Percentiles rank a stretch among this genome's conserved stretches.
These are phyloP conservation scores for Platygyra sinensis DNA, from an alignment of 64 coral and sea anemone species.

Conservation along the genomic window DNA sequence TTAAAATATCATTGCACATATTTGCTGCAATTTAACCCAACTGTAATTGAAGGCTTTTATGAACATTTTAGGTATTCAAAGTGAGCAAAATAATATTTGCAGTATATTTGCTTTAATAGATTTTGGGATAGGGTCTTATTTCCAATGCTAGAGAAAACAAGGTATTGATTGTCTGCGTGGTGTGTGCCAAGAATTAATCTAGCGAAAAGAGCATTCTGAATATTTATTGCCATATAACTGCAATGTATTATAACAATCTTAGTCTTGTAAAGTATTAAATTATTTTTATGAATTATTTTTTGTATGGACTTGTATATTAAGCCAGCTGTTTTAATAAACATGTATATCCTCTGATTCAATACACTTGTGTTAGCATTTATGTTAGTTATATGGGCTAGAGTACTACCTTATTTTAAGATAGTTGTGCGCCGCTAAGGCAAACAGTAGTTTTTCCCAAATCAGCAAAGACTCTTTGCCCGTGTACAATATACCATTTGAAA, in stretches of 20 bases:
- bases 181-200: background rate
- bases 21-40: constrained; percentile 3
- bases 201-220: constrained; percentile 1
- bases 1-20: background rate
- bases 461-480: no score
- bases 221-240: constrained; percentile 30
- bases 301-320: constrained; percentile 18
- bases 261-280: constrained; percentile 46
- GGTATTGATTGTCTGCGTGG: background rate
- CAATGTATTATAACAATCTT: constrained; percentile 52
- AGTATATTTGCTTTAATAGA: background rate
- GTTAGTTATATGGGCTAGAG: no score
- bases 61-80: constrained; percentile 26
- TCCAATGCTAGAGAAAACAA: background rate
- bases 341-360: background rate
- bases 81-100: background rate
- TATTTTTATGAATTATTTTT: constrained; percentile 55
- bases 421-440: no score
- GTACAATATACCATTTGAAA: no score
- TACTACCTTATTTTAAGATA: no score
- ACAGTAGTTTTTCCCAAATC: no score
- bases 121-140: background rate
- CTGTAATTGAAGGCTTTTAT: constrained; percentile 13
- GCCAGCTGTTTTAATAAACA: constrained; percentile 33
- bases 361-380: background rate